These are phyloP conservation scores for Plectrocnemia conspersa DNA, from an alignment of 1,140 invertebrate species.

Conservation along the genomic window DNA sequence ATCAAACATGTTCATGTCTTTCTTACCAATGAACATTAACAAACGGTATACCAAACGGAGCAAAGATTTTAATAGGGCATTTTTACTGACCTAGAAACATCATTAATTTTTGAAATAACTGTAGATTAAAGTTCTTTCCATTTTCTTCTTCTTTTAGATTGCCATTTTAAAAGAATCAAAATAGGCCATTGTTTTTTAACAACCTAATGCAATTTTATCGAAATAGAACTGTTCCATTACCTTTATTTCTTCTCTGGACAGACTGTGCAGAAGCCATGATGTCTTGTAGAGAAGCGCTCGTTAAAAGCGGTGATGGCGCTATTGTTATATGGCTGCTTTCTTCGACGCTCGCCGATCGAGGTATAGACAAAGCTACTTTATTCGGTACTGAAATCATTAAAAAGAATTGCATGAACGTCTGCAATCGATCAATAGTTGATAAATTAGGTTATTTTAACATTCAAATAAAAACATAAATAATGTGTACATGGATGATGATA, in stretches of 20 bases:
- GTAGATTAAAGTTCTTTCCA: not conserved
- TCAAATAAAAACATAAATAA: no score
- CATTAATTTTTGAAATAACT: not conserved
- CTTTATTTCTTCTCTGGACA: constrained; percentile 42
- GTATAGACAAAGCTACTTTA: no score
- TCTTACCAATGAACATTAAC: no score
- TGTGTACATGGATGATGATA: no score
- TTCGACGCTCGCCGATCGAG: constrained; percentile 16
- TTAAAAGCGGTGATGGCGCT: constrained; percentile 45
- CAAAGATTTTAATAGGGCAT: no score
- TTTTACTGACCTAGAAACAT: not conserved
- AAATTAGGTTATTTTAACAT: no score
- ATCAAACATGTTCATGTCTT: no score
- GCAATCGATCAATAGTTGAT: not conserved
- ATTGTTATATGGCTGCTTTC: constrained; percentile 24
- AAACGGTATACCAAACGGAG: no score
- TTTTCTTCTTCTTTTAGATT: not conserved
- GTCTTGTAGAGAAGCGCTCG: constrained; percentile 48
- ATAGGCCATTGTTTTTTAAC: not conserved
- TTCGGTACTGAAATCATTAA: no score
- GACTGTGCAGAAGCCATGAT: constrained; percentile 50
- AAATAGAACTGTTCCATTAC: constrained; percentile 29
- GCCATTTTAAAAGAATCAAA: not conserved
- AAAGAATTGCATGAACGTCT: constrained; percentile 3
- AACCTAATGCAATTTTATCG: not conserved